Base-by-base conservation (phyloP, 2,888 invertebrate species). In the Papilio elwesi region DNA sequence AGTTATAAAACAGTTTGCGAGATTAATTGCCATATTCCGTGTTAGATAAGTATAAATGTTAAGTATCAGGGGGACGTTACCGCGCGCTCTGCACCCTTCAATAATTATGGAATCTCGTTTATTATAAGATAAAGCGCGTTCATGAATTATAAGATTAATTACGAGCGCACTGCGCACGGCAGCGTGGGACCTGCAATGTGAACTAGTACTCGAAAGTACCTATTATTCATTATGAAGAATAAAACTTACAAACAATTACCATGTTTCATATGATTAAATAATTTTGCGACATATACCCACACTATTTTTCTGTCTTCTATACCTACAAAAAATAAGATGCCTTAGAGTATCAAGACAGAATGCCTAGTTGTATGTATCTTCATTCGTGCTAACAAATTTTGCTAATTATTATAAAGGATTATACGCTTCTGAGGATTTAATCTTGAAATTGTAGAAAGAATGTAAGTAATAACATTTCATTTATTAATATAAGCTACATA, bases 21-120 rank as follows among this genome's bases (percentile, higher is more conserved):
- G 84, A 93, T 91, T 93, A 93, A 93, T 93, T 90, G 89, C 89
- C 88, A 89, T 91, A 92, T 93, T 83, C 83, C 93, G 91, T 93
- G 93, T 86, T 89, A 84, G 87, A 87, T 90, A 87, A 85, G 88
- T 90, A 91, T 91, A 90, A 91, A 88, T 90, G 85, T 85, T 82
- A 79, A 84, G 85, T 87, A 87, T 88, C 81, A 79, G 81, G 87
- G 88, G 89, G 77, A 76, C 74, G 76, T 36, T 59, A 49, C 62
- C 68, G 62, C 70, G 36, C 36, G 68, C 73, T 81, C 78, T 78
- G 79, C 85, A 86, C 90, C 90, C 90, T 87, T 86, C 89, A 90
- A 87, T 90, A 91, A 92, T 92, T 92, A 91, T 88, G 83, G 86
- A 87, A 86, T 86, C 85, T 85, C 87, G 88, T 90, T 90, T 88